phyloP scores from a whole-genome alignment of 2,113 vertebrate species.

The Rhinoderma darwinii region DNA sequence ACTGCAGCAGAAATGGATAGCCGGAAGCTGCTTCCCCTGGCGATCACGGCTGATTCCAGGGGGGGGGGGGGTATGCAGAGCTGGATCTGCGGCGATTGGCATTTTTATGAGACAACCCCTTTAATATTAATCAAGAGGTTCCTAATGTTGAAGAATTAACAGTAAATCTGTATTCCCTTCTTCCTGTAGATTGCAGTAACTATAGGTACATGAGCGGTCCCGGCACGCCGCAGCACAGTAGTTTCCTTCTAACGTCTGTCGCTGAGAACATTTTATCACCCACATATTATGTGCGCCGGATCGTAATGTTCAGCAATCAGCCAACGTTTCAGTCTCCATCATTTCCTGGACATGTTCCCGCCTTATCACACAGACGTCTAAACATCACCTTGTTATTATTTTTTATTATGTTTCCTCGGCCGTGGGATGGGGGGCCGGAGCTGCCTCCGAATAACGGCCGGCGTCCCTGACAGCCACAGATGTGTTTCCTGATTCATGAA shows the following conservation, averaged over 20 bases:
- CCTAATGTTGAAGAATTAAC: too few relatives aligned
- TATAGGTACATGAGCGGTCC: background rate
- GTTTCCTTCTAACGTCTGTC: background rate
- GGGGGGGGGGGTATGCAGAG: too few relatives aligned
- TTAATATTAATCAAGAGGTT: too few relatives aligned
- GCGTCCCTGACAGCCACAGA: conserved; percentile 32
- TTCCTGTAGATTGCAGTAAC: background rate
- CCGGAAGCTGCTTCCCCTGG: too few relatives aligned
- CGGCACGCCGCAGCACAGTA: background rate
- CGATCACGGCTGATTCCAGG: too few relatives aligned
- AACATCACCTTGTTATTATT: conserved; percentile 46
- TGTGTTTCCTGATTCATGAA: conserved; percentile 52
- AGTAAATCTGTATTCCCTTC: too few relatives aligned
- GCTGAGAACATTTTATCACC: background rate
- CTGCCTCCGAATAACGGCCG: conserved; percentile 13
- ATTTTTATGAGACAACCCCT: too few relatives aligned
- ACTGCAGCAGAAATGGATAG: too few relatives aligned
- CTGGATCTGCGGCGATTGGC: too few relatives aligned
- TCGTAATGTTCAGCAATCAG: background rate
- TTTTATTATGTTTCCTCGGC: conserved; percentile 15
- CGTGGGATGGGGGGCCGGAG: background rate
- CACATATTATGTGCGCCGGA: background rate
- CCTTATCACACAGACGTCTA: conserved; percentile 27
- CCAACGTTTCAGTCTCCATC: background rate
- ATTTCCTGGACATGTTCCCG: background rate